Conservation (phyloP, 2,797 vertebrate genomes). For the Taeniopygia guttata region DNA sequence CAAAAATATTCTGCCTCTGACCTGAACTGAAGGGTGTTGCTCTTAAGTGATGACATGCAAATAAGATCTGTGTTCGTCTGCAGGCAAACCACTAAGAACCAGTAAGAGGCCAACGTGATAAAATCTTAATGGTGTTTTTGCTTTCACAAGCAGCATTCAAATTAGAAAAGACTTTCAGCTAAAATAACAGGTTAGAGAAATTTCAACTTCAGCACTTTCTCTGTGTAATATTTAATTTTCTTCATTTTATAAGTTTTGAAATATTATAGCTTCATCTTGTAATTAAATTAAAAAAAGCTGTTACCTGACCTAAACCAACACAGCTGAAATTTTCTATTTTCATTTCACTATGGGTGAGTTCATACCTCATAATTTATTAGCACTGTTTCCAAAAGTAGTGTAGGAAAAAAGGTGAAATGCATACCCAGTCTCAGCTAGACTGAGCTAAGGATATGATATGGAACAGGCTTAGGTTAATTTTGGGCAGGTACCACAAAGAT, state of each 20-base stretch:
- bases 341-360: background rate
- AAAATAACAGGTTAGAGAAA: background rate
- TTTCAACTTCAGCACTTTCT: background rate
- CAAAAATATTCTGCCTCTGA: background rate
- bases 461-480: background rate
- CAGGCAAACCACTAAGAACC: background rate
- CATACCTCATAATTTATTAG: background rate
- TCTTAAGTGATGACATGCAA: rapidly evolving
- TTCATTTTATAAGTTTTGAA: background rate
- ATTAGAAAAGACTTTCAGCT: background rate
- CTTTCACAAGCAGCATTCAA: background rate
- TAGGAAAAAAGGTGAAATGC: background rate
- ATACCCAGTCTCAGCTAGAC: background rate
- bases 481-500: background rate
- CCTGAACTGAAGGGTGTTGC: background rate
- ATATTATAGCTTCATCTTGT: background rate
- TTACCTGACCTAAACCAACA: background rate
- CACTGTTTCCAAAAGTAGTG: background rate
- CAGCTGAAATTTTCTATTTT: background rate
- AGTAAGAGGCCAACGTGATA: background rate
- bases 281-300: background rate
- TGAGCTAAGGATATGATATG: background rate
- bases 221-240: background rate
- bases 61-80: background rate
- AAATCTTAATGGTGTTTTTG: background rate